Conservation (phyloP, 2,113 vertebrate genomes). For the Sinocyclocheilus anophthalmus region DNA sequence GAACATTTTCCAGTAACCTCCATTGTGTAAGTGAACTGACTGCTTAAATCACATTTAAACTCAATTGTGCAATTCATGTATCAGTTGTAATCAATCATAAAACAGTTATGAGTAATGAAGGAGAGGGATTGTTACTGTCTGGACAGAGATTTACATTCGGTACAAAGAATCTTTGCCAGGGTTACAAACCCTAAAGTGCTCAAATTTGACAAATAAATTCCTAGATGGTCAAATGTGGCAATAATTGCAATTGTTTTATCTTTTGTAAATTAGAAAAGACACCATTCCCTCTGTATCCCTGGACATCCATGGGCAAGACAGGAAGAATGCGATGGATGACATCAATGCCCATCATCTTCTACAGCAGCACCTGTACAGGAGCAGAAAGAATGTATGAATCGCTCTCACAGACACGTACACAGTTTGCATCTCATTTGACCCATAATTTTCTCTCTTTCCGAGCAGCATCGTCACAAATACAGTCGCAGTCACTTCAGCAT, state of each 20-base stretch:
- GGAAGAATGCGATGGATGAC: constrained; percentile 81
- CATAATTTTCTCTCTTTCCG: constrained; percentile 40
- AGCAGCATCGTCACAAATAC: constrained; percentile 87
- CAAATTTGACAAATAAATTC: not conserved
- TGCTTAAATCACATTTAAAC: not conserved
- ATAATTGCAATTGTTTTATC: not conserved
- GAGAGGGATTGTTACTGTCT: not conserved
- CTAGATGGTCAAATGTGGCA: not conserved
- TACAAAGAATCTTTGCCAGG: not conserved
- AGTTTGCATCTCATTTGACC: not conserved
- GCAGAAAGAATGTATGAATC: constrained; percentile 85
- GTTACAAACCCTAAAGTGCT: not conserved
- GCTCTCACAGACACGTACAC: no score
- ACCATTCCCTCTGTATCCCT: constrained; percentile 85
- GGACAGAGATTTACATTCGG: not conserved
- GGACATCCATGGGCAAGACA: constrained; percentile 87
- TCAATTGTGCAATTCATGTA: not conserved
- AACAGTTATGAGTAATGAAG: not conserved
- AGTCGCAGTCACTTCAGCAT: constrained; percentile 85
- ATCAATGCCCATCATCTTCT: constrained; percentile 86
- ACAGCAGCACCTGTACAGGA: constrained; percentile 92
- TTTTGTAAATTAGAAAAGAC: constrained; percentile 74
- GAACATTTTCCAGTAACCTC: constrained; percentile 28
- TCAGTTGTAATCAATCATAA: not conserved
- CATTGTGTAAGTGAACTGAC: constrained; percentile 57